Base-by-base conservation (phyloP, 2,888 invertebrate genomes). In the Lucinisca nassula region DNA sequence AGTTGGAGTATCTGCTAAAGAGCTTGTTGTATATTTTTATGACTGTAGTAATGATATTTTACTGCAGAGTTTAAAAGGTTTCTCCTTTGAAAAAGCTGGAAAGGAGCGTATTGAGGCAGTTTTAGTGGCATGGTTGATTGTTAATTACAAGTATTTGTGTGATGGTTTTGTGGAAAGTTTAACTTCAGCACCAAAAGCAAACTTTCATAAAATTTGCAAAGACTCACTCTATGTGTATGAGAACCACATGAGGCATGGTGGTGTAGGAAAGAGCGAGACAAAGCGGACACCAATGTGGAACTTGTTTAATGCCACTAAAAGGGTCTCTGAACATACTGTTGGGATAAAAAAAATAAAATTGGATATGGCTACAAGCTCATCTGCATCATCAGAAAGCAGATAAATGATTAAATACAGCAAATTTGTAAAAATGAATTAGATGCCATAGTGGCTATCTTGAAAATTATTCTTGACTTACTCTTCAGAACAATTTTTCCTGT, bases 1-100 rank as follows among this genome's bases (percentile, higher is more conserved):
- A 24, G 30, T 61, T 30, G 61, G 61, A 61, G 17, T 61, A 61
- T 61, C 61, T 61, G 61, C 4, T 1, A 30, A 24, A 6, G 61
- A 61, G 61, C 30, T 61, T 27, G 61, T 61, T 61, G 61, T 61
- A 17, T 61, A 61, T 61, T 61, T 61, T 30, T 61, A 61, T 61
- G 61, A 61, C 21, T 6, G 30, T 61, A 30, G 30, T 6, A 61
- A 61, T 24, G 61, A 61, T 27, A 30, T 61, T 17, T 21, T 61
- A 4, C 61, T 61, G 30, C 61, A 61, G 30, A 61, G 61, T 61
- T n/a, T n/a, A n/a, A 24, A 30, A 27, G 61, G 61, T 30, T 27
- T 61, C 3, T 30, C 61, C 4, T 61, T 61, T 30, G 30, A 61
- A 61, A 21, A 27, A 61, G 30, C 24, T 6, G 61, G 61, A 17